These are phyloP conservation scores for Callorhinus ursinus DNA, from an alignment of 2,113 vertebrate species.

Conservation along the genomic window DNA sequence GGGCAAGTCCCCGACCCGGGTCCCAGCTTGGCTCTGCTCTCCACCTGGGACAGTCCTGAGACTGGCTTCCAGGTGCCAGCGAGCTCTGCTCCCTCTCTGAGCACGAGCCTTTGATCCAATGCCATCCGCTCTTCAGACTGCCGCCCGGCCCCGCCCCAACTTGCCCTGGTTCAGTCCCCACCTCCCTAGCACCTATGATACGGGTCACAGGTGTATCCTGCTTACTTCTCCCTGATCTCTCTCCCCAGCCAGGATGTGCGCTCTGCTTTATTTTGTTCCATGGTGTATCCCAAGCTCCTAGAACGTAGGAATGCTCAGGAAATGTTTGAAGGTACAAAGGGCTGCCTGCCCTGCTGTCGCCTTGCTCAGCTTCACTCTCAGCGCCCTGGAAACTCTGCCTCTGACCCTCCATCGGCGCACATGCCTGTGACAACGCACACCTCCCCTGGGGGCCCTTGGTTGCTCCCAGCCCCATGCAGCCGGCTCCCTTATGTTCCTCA, in stretches of 20 bases:
- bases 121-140: not conserved
- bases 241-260: not conserved
- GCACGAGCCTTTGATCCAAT: not conserved
- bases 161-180: fast-evolving
- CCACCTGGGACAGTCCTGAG: not conserved
- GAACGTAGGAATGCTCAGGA: not conserved
- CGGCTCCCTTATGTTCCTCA: fast-evolving
- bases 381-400: not conserved
- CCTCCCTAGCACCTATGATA: not conserved
- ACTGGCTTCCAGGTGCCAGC: not conserved
- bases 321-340: not conserved
- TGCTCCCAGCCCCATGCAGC: not conserved
- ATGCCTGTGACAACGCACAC: fast-evolving
- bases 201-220: not conserved
- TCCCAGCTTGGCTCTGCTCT: not conserved
- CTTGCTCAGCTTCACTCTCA: not conserved
- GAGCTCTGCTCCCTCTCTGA: not conserved
- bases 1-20: not conserved
- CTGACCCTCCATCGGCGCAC: not conserved
- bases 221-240: not conserved
- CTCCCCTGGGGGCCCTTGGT: not conserved
- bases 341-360: fast-evolving
- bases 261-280: not conserved
- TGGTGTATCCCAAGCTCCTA: not conserved
- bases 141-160: not conserved